Conservation (phyloP, 2,888 invertebrate genomes). For the Nudaria mundana region DNA sequence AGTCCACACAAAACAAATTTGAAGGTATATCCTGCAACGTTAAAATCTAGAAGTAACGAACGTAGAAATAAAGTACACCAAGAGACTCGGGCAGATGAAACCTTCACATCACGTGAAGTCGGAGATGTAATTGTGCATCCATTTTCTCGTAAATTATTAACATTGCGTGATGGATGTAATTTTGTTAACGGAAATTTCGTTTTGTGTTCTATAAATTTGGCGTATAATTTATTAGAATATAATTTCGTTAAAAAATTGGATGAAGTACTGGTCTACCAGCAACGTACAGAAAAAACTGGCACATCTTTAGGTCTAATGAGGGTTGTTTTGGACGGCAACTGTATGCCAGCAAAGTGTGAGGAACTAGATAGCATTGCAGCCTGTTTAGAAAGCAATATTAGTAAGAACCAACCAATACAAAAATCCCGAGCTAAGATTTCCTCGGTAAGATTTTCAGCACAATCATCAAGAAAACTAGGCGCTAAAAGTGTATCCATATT, state of each 20-base stretch:
- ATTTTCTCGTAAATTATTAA: conserved; percentile 27
- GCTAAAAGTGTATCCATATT: no score
- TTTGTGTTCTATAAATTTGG: conserved; percentile 51
- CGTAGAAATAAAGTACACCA: background rate
- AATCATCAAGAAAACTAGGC: no score
- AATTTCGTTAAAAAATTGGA: conserved; percentile 34
- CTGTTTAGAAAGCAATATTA: background rate
- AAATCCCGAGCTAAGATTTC: no score
- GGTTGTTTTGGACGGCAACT: conserved; percentile 47
- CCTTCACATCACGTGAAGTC: conserved; percentile 14
- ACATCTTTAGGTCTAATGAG: conserved; percentile 41
- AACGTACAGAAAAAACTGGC: conserved; percentile 4
- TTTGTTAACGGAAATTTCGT: conserved; percentile 45
- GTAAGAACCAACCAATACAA: background rate
- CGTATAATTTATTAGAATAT: conserved; percentile 45
- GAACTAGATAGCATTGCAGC: conserved; percentile 34
- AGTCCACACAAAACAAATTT: background rate
- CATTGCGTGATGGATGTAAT: conserved; percentile 18
- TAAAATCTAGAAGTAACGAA: background rate
- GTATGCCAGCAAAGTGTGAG: conserved; percentile 33
- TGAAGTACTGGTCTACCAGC: conserved; percentile 46
- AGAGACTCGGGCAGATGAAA: background rate
- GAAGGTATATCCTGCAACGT: background rate
- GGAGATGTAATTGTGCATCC: conserved; percentile 35
- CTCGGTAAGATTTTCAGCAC: no score